Evolutionary conservation across 2,888 invertebrate genomes (phyloP), one percentile per base, ranked within the genome.

Genomic region (Augiades crinisus): DNA sequence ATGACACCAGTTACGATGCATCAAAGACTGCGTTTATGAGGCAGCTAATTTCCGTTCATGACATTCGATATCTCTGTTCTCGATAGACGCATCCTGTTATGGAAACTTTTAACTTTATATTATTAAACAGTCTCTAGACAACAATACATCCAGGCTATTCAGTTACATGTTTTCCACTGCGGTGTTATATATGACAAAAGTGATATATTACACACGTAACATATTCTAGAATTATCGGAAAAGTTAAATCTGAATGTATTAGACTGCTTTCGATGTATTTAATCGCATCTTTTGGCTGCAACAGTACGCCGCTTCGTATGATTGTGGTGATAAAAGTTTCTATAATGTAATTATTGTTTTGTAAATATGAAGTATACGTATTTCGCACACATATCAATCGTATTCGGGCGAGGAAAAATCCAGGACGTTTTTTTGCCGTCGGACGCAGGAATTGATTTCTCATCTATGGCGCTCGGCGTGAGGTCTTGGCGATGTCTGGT

Each of bases 401-500:
- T 47, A 31, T 33, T 33, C 31, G 38, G 27, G n/a, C 46, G 13
- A 22, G 22, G 21, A 31, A 31, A 21, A 21, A 14, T 31, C 47
- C 30, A n/a, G n/a, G 38, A 22, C 6, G 21, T 33, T 40, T 16
- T 22, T 22, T 31, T 21, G 16, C 31, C 33, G 21, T 21, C 40
- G 21, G 47, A 47, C 22, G n/a, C 46, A 50, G 56, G 53, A 53
- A 53, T 53, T 56, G 50, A 53, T 44, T 16, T 40, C 24, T 14
- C 41, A 41, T 21, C 31, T 53, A 49, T 53, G 30, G 36, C 40
- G 43, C 41, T 43, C 43, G 43, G 17, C 47, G 38, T 40, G 47
- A 40, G 47, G 31, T 38, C 22, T 47, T 27, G 5, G 3, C 13
- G 40, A 47, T 12, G n/a, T 19, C 13, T 12, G 10, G n/a, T 19